These are phyloP conservation scores for Diarsia brunnea DNA, from an alignment of 2,888 invertebrate genomes.

Conservation along the genomic window DNA sequence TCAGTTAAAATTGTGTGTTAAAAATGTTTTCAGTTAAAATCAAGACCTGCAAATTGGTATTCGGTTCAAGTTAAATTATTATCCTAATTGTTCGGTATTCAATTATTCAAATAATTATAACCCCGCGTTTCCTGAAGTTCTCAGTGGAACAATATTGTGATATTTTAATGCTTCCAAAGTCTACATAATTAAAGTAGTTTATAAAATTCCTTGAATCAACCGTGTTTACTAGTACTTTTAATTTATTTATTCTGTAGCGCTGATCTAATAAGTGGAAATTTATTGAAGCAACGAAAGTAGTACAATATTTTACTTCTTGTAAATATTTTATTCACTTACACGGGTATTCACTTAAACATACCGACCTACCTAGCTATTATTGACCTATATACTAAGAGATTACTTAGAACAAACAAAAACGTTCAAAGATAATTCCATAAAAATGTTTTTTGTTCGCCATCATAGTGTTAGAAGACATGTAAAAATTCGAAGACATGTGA, in stretches of 20 bases:
- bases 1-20: too few species aligned
- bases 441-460: neutral
- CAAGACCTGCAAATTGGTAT: neutral
- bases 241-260: neutral
- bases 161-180: neutral
- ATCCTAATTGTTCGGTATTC: neutral
- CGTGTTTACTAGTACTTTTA: neutral
- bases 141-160: neutral
- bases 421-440: neutral
- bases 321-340: conserved; percentile 14
- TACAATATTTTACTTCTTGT: conserved; percentile 8
- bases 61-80: neutral
- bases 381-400: neutral
- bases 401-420: neutral
- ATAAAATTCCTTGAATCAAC: conserved; percentile 21
- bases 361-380: neutral
- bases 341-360: neutral
- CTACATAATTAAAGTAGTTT: neutral
- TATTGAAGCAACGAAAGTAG: conserved; percentile 16
- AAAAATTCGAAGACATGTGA: too few species aligned
- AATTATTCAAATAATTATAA: conserved; percentile 5
- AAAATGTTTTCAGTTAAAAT: conserved; percentile 17
- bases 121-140: neutral
- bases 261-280: conserved; percentile 17
- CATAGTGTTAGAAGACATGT: too few species aligned